These are phyloP conservation scores for Centropus bengalensis DNA, from an alignment of 2,113 vertebrate genomes.

Conservation along the genomic window DNA sequence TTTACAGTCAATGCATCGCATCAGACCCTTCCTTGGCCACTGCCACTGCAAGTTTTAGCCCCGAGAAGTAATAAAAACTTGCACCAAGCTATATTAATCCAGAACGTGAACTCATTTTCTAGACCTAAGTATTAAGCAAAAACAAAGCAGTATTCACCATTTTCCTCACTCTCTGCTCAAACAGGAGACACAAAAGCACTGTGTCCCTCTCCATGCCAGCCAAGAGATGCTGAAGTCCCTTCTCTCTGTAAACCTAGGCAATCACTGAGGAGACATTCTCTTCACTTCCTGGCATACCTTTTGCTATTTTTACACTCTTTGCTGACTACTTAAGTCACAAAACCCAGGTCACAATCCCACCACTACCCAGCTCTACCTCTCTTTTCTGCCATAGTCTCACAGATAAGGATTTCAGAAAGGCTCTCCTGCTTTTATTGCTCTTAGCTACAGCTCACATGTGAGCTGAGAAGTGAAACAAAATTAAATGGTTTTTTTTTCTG, in stretches of 20 bases:
- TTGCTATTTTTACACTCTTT: background rate
- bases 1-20: background rate
- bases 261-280: background rate
- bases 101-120: background rate
- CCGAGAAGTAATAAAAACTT: background rate
- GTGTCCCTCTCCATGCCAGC: background rate
- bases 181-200: background rate
- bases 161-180: background rate
- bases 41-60: background rate
- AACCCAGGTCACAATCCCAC: background rate
- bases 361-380: background rate
- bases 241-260: background rate
- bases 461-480: conserved; percentile 10
- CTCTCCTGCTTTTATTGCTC: background rate
- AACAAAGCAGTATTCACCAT: background rate
- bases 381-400: background rate
- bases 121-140: background rate
- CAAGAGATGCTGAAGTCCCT: background rate
- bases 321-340: background rate
- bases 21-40: background rate
- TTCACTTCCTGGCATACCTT: background rate
- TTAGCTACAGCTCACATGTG: background rate
- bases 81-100: background rate
- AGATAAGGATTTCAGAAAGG: background rate
- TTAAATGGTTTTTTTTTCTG: conserved; percentile 11